Evolutionary conservation across 1,140 invertebrate genomes (phyloP).

Genomic region (Ostrea edulis): DNA sequence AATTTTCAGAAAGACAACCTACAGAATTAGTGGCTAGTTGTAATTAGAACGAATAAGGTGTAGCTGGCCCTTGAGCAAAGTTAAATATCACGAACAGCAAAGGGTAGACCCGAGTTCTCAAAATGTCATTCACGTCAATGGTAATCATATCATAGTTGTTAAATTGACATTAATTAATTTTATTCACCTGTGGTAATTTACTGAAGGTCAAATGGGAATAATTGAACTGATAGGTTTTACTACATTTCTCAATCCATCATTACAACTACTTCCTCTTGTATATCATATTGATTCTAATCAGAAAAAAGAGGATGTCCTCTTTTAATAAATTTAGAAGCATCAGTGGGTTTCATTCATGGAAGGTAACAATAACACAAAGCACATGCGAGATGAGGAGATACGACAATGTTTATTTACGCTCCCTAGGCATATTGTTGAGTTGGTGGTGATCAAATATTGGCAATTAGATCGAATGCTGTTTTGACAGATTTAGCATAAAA

Average conservation of each 20-base stretch:
- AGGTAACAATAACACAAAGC: neutral
- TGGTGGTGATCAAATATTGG: neutral
- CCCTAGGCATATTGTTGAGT: neutral
- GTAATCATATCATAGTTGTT: neutral
- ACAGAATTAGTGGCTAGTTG: neutral
- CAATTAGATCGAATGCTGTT: neutral
- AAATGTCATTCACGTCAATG: constrained; percentile 1
- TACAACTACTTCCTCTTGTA: neutral
- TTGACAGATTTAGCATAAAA: neutral
- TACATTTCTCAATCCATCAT: neutral
- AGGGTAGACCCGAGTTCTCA: neutral
- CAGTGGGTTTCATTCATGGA: neutral
- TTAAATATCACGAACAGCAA: neutral
- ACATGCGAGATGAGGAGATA: neutral
- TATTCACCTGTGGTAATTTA: neutral
- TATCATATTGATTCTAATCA: neutral
- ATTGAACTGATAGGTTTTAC: neutral
- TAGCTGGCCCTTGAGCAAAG: neutral
- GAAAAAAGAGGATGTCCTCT: neutral
- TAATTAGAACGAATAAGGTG: neutral
- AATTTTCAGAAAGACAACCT: neutral
- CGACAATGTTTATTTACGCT: neutral
- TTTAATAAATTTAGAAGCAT: neutral
- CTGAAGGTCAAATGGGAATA: neutral
- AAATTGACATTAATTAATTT: neutral